phyloP scores from a whole-genome alignment of 37 sponge, comb jelly and placozoan genomes.

The Ianthella basta region DNA sequence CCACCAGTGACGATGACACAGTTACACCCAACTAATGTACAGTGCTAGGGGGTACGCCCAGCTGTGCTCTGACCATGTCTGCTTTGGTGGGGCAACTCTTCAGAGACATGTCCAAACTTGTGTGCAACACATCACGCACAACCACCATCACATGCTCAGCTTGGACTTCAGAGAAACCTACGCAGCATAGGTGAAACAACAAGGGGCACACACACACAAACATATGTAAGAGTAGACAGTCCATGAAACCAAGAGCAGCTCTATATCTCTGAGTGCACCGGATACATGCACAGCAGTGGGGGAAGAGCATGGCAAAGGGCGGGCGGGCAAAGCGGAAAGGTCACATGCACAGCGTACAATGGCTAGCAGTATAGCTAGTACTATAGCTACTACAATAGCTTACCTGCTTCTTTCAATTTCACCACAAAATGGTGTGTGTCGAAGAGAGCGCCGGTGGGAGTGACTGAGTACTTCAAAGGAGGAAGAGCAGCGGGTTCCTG shows the following conservation, averaged over 20 bases:
- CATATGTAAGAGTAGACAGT: background rate
- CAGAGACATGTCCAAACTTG: background rate
- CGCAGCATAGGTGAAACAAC: background rate
- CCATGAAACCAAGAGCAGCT: too few relatives aligned
- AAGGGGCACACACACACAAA: background rate
- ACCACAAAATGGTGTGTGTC: slow-evolving; percentile 46
- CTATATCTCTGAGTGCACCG: too few relatives aligned
- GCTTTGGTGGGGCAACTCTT: background rate
- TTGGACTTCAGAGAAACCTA: background rate
- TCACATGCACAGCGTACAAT: background rate
- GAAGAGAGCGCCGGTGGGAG: slow-evolving; percentile 1
- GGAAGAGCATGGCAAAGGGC: too few relatives aligned
- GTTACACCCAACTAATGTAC: background rate
- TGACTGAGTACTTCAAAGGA: background rate
- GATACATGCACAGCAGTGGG: background rate
- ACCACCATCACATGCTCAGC: background rate
- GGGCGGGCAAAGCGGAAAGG: background rate
- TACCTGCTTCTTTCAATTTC: slow-evolving; percentile 39
- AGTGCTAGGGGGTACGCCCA: background rate
- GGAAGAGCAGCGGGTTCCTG: background rate
- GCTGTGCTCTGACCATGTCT: background rate
- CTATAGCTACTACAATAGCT: background rate
- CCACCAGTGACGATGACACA: too few relatives aligned
- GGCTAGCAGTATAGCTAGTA: background rate
- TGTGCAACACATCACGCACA: background rate